phyloP scores from a whole-genome alignment of 2,797 vertebrate genomes.

The Myotis daubentonii region DNA sequence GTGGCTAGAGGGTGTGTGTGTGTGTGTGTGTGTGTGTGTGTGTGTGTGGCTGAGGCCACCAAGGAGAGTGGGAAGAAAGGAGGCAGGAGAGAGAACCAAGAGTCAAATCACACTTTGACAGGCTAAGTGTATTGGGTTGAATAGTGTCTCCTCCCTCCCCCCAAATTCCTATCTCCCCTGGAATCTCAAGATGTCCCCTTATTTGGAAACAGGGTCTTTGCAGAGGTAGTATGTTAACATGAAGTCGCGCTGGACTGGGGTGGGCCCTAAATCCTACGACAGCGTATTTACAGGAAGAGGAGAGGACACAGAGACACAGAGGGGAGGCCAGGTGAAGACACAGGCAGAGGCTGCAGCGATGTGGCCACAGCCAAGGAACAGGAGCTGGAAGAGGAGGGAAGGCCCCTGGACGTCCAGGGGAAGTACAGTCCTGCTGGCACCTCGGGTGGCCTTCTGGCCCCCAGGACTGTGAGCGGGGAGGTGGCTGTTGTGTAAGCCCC shows the following conservation, averaged over 20 bases:
- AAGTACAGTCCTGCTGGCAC: accelerated
- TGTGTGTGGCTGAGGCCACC: accelerated
- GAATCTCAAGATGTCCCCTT: not conserved
- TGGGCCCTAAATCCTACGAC: not conserved
- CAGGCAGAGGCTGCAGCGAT: not conserved
- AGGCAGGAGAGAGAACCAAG: accelerated
- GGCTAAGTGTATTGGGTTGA: not conserved
- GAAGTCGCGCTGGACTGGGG: too few relatives aligned
- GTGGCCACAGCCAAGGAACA: not conserved
- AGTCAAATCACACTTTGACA: not conserved
- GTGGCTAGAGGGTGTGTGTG: accelerated
- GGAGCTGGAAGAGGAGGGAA: too few relatives aligned
- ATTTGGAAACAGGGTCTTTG: not conserved
- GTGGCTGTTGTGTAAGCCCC: not conserved
- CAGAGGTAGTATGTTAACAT: not conserved
- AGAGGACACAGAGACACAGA: accelerated
- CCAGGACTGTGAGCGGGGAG: accelerated
- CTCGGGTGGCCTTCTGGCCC: not conserved
- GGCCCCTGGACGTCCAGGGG: not conserved
- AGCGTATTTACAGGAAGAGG: not conserved
- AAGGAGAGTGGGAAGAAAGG: not conserved
- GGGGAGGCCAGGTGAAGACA: not conserved
- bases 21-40: too few relatives aligned
- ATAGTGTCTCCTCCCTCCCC: not conserved
- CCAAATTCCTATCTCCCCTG: not conserved